Evolutionary conservation across 2,888 invertebrate species (phyloP).

Genomic region (Cenopis cana): DNA sequence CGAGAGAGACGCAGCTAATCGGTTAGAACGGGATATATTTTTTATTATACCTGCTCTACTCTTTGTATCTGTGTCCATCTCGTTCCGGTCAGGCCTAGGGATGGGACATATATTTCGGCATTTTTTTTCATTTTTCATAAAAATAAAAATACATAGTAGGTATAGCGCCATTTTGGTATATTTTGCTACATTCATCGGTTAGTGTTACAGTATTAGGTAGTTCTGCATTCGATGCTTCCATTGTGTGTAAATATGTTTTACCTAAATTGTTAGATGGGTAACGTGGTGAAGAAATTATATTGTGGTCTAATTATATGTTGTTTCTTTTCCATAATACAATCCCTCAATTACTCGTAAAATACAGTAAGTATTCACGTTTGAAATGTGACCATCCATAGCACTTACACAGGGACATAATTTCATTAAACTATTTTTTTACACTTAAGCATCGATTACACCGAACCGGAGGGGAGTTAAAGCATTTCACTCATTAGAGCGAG

Average conservation of each 20-base stretch:
- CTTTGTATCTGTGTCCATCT: background rate
- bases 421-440: too few relatives aligned
- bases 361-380: too few relatives aligned
- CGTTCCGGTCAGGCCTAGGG: background rate
- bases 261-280: constrained; percentile 76
- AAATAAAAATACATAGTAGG: background rate
- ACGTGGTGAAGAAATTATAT: constrained; percentile 75
- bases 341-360: background rate
- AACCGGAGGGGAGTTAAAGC: too few relatives aligned
- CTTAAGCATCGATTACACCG: too few relatives aligned
- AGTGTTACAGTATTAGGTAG: constrained; percentile 72
- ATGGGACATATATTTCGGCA: background rate
- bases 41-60: background rate
- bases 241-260: constrained; percentile 80
- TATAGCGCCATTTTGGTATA: constrained; percentile 12
- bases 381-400: too few relatives aligned
- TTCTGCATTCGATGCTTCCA: constrained; percentile 77
- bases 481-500: too few relatives aligned
- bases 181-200: constrained; percentile 47
- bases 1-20: background rate
- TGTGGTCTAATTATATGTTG: constrained; percentile 70
- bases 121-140: background rate
- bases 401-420: too few relatives aligned
- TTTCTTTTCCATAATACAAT: constrained; percentile 56
- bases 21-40: background rate